Conservation (phyloP, 2,888 invertebrate species). For the Phlogophora meticulosa region DNA sequence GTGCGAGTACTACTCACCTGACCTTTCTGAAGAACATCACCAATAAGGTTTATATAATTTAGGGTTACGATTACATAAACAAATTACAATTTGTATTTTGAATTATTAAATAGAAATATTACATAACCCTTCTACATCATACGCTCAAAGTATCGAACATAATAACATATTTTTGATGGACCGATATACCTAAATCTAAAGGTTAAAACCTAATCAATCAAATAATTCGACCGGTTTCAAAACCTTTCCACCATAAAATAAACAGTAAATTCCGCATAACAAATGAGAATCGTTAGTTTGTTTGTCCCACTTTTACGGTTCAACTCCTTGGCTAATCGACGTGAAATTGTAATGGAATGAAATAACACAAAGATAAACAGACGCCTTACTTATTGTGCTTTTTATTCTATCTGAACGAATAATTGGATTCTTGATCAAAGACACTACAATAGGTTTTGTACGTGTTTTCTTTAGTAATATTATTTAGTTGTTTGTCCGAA, state of each 20-base stretch:
- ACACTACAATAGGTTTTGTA: too few relatives aligned
- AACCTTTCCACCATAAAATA: neutral
- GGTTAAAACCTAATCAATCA: neutral
- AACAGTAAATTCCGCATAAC: neutral
- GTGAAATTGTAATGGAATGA: constrained; percentile 39
- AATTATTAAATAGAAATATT: too few relatives aligned
- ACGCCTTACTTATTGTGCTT: constrained; percentile 8
- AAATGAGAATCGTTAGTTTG: constrained; percentile 36
- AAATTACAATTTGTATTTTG: too few relatives aligned
- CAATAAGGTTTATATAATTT: too few relatives aligned
- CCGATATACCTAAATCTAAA: neutral
- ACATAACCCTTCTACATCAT: neutral
- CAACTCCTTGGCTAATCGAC: constrained; percentile 3
- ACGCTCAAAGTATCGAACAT: neutral
- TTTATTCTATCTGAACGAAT: constrained; percentile 2
- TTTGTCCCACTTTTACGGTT: constrained; percentile 25
- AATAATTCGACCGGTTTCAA: neutral
- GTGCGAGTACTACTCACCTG: too few relatives aligned
- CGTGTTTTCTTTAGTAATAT: too few relatives aligned
- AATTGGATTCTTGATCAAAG: neutral
- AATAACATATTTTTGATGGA: neutral
- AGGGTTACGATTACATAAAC: too few relatives aligned
- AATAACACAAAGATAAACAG: constrained; percentile 1
- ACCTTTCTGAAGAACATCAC: too few relatives aligned
- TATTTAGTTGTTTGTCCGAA: too few relatives aligned